A percentile compares a stretch with the other conserved stretches of the same genome.
Conservation (phyloP, 2,113 vertebrate genomes). For the Apodemus speciosus region DNA sequence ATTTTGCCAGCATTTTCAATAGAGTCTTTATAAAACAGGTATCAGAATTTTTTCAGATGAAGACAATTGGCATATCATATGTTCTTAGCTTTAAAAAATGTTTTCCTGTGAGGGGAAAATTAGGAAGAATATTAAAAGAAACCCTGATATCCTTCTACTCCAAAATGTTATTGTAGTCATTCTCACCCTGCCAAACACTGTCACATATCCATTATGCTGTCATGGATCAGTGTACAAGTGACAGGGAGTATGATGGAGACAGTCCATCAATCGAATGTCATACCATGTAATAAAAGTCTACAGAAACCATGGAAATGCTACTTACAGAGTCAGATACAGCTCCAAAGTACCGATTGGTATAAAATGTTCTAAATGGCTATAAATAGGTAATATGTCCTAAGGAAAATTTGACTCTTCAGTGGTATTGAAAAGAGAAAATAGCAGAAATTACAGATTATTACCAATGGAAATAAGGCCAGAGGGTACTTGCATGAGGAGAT, state of each 20-base stretch:
- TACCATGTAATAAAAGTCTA: constrained; percentile 85
- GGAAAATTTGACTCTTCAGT: constrained; percentile 73
- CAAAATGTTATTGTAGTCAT: constrained; percentile 79
- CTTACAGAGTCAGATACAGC: constrained; percentile 76
- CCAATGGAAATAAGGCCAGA: constrained; percentile 79
- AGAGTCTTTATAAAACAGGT: constrained; percentile 68
- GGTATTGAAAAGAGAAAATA: constrained; percentile 72
- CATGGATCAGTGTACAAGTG: constrained; percentile 86
- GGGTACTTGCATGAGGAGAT: constrained; percentile 52
- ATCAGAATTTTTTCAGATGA: constrained; percentile 52
- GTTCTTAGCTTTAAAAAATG: constrained; percentile 61
- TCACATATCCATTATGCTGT: constrained; percentile 85
- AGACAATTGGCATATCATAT: constrained; percentile 68
- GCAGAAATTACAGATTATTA: constrained; percentile 78
- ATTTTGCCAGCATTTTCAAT: constrained; percentile 77
- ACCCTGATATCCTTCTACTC: constrained; percentile 72
- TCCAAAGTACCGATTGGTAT: constrained; percentile 71
- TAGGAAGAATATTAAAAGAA: constrained; percentile 74
- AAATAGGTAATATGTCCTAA: constrained; percentile 74
- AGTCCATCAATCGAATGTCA: constrained; percentile 88
- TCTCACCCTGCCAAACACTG: constrained; percentile 78
- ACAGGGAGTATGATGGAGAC: constrained; percentile 87
- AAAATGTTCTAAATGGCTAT: constrained; percentile 78
- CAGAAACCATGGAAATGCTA: constrained; percentile 86
- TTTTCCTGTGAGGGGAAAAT: constrained; percentile 70